Evolutionary conservation across 2,888 invertebrate genomes (phyloP), one percentile per base, ranked within the genome.

Genomic region (Torymus texanus): DNA sequence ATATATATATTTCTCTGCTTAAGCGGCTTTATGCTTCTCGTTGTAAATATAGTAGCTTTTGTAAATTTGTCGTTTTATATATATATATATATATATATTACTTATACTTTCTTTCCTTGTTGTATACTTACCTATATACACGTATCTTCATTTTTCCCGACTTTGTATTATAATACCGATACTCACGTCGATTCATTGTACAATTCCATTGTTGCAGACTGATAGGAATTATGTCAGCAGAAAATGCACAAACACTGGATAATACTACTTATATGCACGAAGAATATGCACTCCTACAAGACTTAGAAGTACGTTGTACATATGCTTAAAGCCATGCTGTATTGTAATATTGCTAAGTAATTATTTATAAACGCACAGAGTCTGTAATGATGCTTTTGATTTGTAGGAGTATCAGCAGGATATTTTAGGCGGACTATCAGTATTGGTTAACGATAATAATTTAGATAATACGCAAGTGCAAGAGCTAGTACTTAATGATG

Each of bases 371-470:
- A 63, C 8, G 41, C 41, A 41, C 41, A 41, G 8, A 41, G 5
- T 41, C 41, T 41, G 41, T 41, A 41, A 41, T 41, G 5, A 41
- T 41, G 41, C 41, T 41, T 75, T 53, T 55, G 29, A 13, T 51
- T 63, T 78, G 58, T 68, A 89, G 89, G 85, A 82, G 55, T 85
- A 78, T 79, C 82, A 87, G 3, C 79, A 84, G 14, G 86, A 89
- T 78, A 85, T 87, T 63, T 82, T 88, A 73, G 87, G 86, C 72
- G 87, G 86, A 82, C 80, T 89, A 11, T 88, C 89, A 3, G 87
- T 88, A 50, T 84, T 88, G 80, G 86, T 88, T 12, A 86, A 87
- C 51, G 85, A 88, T 55, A 83, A 84, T n/a, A 85, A 85, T 67
- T 65, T 81, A 1, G 84, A 83, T 14, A 81, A 84, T 53, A 79